Base-by-base conservation (phyloP, 2,888 invertebrate genomes). In the Philhelius pedissequus region DNA sequence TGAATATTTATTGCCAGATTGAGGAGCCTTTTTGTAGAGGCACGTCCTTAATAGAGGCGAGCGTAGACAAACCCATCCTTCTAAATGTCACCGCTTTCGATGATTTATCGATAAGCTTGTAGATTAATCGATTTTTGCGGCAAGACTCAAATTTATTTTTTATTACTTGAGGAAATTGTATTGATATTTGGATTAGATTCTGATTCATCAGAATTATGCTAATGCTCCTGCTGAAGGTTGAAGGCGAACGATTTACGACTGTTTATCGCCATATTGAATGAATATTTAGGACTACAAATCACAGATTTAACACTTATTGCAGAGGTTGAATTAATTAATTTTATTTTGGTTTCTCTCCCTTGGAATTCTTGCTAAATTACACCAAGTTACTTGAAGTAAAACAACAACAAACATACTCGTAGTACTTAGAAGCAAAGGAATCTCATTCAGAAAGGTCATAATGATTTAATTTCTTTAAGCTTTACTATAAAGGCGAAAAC, bases 101-200 rank as follows among this genome's bases (percentile, higher is more conserved):
- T 66, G 71, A 78, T 78, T 78, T 73, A 73, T 58, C 64, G 71
- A 66, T 40, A 35, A 64, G 38, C 30, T 64, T 22, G 35, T 58
- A 38, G 48, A 78, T 71, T 71, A 66, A 78, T 78, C 71, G 71
- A 71, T 78, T 78, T 71, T 56, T 78, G 66, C 27, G 71, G 50
- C 30, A 58, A 71, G 40, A 20, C 30, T 64, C 40, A 71, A 71
- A 71, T 71, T 71, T 78, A 40, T 71, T 40, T 78, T 71, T 66
- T 78, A 78, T 78, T 71, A 50, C 40, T 13, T 22, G 9, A 32
- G 71, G 62, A 71, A 48, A 70, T 77, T 64, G 56, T 35, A 40
- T 71, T 64, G 50, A n/a, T 15, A 25, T 13, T 11, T 20, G n/a
- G n/a, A 25, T 11, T 38, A 25, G 15, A 60, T 22, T 60, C 25